These are phyloP conservation scores for Zapus hudsonius DNA, from an alignment of 2,113 vertebrate genomes.

Conservation along the genomic window DNA sequence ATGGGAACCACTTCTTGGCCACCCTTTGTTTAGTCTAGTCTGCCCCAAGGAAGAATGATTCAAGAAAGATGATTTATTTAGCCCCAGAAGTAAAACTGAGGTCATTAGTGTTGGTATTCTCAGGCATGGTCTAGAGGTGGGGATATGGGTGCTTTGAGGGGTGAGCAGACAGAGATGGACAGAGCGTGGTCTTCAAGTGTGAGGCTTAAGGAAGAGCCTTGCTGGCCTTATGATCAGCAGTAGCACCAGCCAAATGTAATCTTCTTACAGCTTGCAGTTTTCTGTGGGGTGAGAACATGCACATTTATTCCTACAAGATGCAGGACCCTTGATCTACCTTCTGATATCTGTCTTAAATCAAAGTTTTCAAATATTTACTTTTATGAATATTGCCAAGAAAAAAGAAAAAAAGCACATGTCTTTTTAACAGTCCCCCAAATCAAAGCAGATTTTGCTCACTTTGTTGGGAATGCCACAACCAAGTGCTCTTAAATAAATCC, in stretches of 20 bases:
- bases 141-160: neutral
- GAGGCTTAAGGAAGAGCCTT: neutral
- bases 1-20: neutral
- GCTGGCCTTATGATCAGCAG: neutral
- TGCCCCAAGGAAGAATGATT: neutral
- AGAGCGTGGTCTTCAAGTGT: neutral
- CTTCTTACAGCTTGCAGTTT: neutral
- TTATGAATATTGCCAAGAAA: neutral
- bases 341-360: neutral
- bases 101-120: neutral
- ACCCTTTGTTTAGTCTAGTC: neutral
- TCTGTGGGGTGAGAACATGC: neutral
- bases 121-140: neutral
- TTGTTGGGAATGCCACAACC: neutral
- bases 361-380: constrained; percentile 46
- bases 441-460: neutral
- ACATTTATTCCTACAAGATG: neutral
- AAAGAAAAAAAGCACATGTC: neutral
- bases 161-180: neutral
- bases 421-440: neutral
- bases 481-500: neutral
- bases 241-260: neutral
- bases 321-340: neutral
- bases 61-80: neutral
- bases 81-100: neutral